Evolutionary conservation across 53 echinoderm and acorn worm species (phyloP).

Genomic region (Patiria pectinifera): DNA sequence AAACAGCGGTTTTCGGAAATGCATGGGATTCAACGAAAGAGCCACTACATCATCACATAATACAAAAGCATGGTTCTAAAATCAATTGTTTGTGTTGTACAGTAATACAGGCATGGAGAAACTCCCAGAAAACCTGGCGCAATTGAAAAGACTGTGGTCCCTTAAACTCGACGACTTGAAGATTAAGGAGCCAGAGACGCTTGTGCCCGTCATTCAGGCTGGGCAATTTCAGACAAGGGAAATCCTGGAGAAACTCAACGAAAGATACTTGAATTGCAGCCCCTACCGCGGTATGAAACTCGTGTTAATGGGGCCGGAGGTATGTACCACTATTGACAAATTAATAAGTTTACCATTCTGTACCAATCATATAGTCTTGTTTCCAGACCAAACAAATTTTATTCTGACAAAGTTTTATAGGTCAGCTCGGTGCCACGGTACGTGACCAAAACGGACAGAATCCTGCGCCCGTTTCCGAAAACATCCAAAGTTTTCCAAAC

Average conservation of each 20-base stretch:
- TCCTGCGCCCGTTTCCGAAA: no score
- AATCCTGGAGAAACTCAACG: constrained; percentile 67
- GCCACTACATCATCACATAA: no score
- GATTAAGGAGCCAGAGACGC: constrained; percentile 60
- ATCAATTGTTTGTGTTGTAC: not conserved
- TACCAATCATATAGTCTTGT: not conserved
- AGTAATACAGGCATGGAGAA: constrained; percentile 67
- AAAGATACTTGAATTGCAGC: constrained; percentile 62
- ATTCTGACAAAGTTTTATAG: no score
- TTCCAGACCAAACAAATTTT: no score
- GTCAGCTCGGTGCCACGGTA: no score
- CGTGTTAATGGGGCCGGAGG: constrained; percentile 81
- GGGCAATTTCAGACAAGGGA: constrained; percentile 45
- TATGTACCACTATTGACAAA: constrained; percentile 1
- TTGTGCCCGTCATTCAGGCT: constrained; percentile 47
- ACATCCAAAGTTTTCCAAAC: no score
- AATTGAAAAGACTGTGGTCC: constrained; percentile 66
- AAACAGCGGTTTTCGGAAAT: no score
- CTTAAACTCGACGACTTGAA: constrained; percentile 60
- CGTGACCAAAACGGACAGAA: no score
- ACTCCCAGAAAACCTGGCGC: constrained; percentile 74
- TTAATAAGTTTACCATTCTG: no score
- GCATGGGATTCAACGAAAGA: no score
- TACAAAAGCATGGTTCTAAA: not conserved
- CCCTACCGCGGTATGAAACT: constrained; percentile 82